phyloP scores from a whole-genome alignment of 92 coral and sea anemone genomes.

The Meandrina meandrites region DNA sequence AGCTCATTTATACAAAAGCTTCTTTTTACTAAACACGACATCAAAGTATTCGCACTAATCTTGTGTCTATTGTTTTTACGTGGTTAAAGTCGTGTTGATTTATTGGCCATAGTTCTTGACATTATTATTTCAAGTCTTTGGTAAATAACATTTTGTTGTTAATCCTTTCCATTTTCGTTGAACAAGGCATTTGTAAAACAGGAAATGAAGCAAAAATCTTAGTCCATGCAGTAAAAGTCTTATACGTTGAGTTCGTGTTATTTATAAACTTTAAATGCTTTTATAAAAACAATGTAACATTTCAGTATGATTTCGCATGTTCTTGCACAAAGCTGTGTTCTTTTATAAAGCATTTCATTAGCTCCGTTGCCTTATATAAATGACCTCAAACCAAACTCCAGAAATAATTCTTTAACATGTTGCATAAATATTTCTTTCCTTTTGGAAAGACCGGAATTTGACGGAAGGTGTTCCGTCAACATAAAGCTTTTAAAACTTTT shows the following conservation, averaged over 20 bases:
- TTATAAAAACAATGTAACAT: not conserved
- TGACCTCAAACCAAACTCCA: not conserved
- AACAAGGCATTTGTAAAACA: not conserved
- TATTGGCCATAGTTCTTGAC: not conserved
- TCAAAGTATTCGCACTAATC: not conserved
- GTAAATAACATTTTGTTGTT: not conserved
- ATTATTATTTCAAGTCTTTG: constrained; percentile 1
- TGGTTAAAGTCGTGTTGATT: not conserved
- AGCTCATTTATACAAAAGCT: not conserved
- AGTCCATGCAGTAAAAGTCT: not conserved
- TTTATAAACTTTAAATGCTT: not conserved
- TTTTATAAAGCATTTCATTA: not conserved
- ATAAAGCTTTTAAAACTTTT: constrained; percentile 1
- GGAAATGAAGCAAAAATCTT: not conserved
- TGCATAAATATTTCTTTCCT: not conserved
- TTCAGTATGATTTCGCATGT: not conserved
- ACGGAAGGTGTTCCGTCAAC: not conserved
- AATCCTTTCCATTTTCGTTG: not conserved
- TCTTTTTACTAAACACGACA: not conserved
- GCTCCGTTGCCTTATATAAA: not conserved
- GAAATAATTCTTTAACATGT: not conserved
- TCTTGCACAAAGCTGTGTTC: too few species aligned
- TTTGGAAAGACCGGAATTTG: not conserved
- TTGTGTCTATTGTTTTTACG: constrained; percentile 12
- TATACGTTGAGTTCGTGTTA: too few species aligned